Evolutionary conservation across 1,140 invertebrate species (phyloP), one percentile per base, ranked within the genome.

Genomic region (Bombus turneri): DNA sequence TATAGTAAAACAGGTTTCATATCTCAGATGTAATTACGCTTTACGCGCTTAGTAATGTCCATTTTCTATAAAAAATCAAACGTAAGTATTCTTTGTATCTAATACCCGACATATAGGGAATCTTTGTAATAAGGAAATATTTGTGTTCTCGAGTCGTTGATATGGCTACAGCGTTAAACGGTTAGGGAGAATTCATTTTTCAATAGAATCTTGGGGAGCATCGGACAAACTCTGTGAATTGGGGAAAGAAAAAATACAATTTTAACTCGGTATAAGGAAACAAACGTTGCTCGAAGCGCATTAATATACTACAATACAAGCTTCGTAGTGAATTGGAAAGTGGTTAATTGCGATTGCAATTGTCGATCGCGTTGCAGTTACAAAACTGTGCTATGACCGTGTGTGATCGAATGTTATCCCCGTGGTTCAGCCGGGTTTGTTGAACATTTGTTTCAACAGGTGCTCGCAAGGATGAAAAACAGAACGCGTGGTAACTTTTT

Each of bases 371-470:
- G 72, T 53, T 64, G 69, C 66, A 78, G 83, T 90, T 85, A 86
- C 69, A 80, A 79, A 81, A 86, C 66, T 75, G 39, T 53, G 76
- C 66, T 71, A n/a, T 53, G 76, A 41, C 28, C 82, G 82, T 59
- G 80, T 83, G 80, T 83, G 69, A 72, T 79, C 81, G 79, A 87
- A 81, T n/a, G 78, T 69, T 74, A 66, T 80, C 18, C 57, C 28
- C 13, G 77, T 31, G 47, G 62, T 89, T 84, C 66, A 53, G 28
- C 47, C 43, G 80, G 39, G 43, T 87, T 72, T 74, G 78, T 86
- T 59, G 28, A 77, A 86, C 80, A 81, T 90, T 81, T 53, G 78
- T 75, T 78, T 81, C 86, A 90, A 90, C 88, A 90, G 88, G 89
- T 90, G 88, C 71, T 73, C 62, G 39, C 37, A 34, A 25, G 31